Evolutionary conservation across 1,140 invertebrate species (phyloP), one percentile per base, ranked within the genome.

Genomic region (Mycetomoellerius zeteki): DNA sequence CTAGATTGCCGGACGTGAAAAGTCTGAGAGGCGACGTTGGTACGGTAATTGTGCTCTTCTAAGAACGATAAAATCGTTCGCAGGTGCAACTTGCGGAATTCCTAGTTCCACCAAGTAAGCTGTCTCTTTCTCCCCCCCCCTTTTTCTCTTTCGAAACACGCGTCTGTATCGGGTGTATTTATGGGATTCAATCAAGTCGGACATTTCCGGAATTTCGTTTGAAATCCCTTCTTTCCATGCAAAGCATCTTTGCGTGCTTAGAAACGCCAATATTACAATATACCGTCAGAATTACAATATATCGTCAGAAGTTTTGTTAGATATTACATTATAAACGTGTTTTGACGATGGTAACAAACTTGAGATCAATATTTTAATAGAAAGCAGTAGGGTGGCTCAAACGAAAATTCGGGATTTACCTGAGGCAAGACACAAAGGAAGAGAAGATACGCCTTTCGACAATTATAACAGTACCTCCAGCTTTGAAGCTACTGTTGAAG

Each of bases 1-100:
- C 30, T 62, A 56, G 72, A 88, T 77, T 88, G 37, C 54, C 50
- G 85, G 77, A 88, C 65, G 52, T 62, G 67, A 52, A 76, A n/a
- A 30, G 33, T 47, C 56, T 30, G 65, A 47, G 69, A 43, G 47
- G 37, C 54, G 27, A 65, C 54, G 37, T 56, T 30, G 75, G 33
- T 54, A 80, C 56, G 60, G 67, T 86, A 86, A 82, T 82, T 71
- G 62, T 72, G 47, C 77, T 65, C 60, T 52, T 71, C 50, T 27
- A 37, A 50, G 47, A 64, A n/a, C 67, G 54, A 65, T 85, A 86
- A 80, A 65, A 58, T 69, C 60, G 54, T 85, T 69, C 72, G 50
- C 62, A 72, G 50, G 71, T 77, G 47, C 43, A 77, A 87, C 37
- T 47, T n/a, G n/a, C n/a, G n/a, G 47, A 76, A 56, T 88, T 88